Evolutionary conservation across 2,797 vertebrate species (phyloP), one percentile per base, ranked within the genome.

Genomic region (Sphenodon punctatus): DNA sequence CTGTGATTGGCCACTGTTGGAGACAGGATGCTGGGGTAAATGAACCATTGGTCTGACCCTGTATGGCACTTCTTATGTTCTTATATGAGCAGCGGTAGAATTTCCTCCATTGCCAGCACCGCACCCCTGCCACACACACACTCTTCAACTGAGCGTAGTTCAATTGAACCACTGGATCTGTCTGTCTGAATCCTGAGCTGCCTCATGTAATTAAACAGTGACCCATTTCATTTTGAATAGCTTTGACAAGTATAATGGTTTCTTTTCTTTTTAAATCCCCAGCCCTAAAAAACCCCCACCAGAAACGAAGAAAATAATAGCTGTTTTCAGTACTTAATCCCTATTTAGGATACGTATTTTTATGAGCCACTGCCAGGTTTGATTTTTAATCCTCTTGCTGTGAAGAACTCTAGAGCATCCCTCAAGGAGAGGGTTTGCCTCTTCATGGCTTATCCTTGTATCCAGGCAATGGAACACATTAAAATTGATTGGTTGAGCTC

Each of bases 291-390:
- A 84, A n/a, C n/a, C n/a, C n/a, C n/a, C n/a, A n/a, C n/a, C 43
- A 81, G 39, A 82, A 88, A 79, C 41, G 11, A 59, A 73, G 72
- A 70, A 53, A 84, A 84, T 60, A 90, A 80, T 70, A 59, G 66
- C 53, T 89, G 78, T 88, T 89, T 76, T 82, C 80, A 66, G 56
- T 85, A 70, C 48, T 66, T 75, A 88, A 78, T 79, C 7, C 45
- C 60, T 77, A 46, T 71, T 45, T 5, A 68, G 14, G 79, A 70
- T 68, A n/a, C 60, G 46, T 14, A 41, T 39, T 53, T 49, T 68
- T 42, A 6, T 5, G 34, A 80, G 13, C 14, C 72, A 69, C 46
- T 68, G 10, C 36, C 78, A 63, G 15, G 9, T 15, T 84, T 92
- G 80, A 0, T 68, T 20, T 80, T 88, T 89, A 27, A 13, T 80